Conservation (phyloP, 1,140 invertebrate species). For the Aphelinus atriplicis region DNA sequence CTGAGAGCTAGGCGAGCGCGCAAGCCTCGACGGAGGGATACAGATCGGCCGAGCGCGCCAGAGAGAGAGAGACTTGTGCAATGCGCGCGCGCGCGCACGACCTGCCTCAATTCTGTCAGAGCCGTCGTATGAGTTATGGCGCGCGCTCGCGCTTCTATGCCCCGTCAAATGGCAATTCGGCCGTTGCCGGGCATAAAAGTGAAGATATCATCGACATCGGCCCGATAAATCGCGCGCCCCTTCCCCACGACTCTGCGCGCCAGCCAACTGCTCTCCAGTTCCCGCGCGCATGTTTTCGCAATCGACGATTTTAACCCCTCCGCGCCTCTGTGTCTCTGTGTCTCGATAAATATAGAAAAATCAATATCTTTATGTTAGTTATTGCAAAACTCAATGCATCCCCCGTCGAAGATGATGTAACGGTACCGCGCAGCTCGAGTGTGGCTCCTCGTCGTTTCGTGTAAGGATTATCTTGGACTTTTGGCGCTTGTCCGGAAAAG, state of each 20-base stretch:
- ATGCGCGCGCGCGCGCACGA: constrained; percentile 37
- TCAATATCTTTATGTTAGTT: too few relatives aligned
- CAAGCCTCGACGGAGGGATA: too few relatives aligned
- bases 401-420: too few relatives aligned
- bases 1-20: neutral
- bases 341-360: too few relatives aligned
- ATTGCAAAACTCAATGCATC: too few relatives aligned
- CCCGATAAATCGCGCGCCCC: constrained; percentile 12
- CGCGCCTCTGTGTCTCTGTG: too few relatives aligned
- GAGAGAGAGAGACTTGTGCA: constrained; percentile 44
- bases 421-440: too few relatives aligned
- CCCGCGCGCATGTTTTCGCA: constrained; percentile 25
- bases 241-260: neutral
- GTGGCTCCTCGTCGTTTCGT: too few relatives aligned
- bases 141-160: neutral
- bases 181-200: constrained; percentile 22
- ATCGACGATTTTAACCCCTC: neutral
- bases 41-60: too few relatives aligned
- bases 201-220: constrained; percentile 30
- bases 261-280: too few relatives aligned
- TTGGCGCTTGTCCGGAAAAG: too few relatives aligned
- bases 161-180: constrained; percentile 29
- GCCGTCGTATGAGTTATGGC: constrained; percentile 42
- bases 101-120: constrained; percentile 52
- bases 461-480: too few relatives aligned